Conservation (phyloP, 1,140 invertebrate genomes). For the Bradysia coprophila region DNA sequence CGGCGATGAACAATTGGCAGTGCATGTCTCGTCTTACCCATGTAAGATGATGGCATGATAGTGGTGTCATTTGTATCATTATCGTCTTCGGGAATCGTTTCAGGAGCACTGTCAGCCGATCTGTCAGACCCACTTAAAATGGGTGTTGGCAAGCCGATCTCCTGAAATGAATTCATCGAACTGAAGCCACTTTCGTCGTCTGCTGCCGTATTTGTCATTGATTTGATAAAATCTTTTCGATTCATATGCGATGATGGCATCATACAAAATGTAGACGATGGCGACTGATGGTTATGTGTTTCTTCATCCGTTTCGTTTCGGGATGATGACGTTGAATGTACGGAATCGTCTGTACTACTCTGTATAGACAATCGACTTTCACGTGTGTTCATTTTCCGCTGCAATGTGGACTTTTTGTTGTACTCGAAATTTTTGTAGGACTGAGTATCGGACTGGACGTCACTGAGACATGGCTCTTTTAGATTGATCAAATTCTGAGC, state of each 20-base stretch:
- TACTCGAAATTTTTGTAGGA: constrained; percentile 7
- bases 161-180: constrained; percentile 63
- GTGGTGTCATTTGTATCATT: neutral
- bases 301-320: constrained; percentile 22
- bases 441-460: constrained; percentile 15
- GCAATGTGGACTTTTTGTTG: constrained; percentile 9
- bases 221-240: constrained; percentile 15
- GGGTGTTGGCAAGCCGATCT: constrained; percentile 40
- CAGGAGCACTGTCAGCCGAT: neutral
- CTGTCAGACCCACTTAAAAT: constrained; percentile 1
- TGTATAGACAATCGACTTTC: constrained; percentile 19
- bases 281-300: constrained; percentile 1
- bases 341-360: constrained; percentile 22
- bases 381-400: constrained; percentile 16
- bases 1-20: constrained; percentile 5
- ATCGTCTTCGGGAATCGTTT: neutral
- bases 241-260: constrained; percentile 12
- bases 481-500: constrained; percentile 42
- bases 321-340: constrained; percentile 23
- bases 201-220: constrained; percentile 11
- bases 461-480: constrained; percentile 37
- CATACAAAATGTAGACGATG: constrained; percentile 7
- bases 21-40: constrained; percentile 1
- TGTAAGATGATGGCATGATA: constrained; percentile 3
- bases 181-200: constrained; percentile 70